Evolutionary conservation across 2,888 invertebrate species (phyloP).

Genomic region (Drosophila pseudotalamancana): DNA sequence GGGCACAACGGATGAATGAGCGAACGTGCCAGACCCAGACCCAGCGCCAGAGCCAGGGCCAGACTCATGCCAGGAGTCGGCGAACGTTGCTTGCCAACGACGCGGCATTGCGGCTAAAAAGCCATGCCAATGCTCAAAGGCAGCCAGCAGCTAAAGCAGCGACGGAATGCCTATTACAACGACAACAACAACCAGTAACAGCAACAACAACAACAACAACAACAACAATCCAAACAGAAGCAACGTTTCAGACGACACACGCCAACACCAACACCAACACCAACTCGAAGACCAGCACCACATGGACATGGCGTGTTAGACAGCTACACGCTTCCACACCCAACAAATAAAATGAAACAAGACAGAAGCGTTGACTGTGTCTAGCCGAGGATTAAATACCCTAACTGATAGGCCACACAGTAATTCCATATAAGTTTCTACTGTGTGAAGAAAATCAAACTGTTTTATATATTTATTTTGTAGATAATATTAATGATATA

Average conservation of each 20-base stretch:
- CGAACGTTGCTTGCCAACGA: conserved; percentile 56
- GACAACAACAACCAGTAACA: conserved; percentile 38
- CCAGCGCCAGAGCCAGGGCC: too few species aligned
- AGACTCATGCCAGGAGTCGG: conserved; percentile 34
- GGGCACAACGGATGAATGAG: conserved; percentile 68
- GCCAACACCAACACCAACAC: conserved; percentile 50
- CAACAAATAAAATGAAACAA: conserved; percentile 7
- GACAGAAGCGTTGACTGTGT: neutral
- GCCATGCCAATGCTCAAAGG: conserved; percentile 71
- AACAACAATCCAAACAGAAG: conserved; percentile 33
- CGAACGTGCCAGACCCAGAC: conserved; percentile 63
- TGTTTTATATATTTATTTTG: too few species aligned
- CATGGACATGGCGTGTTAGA: conserved; percentile 60
- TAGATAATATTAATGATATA: too few species aligned
- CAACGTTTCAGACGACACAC: conserved; percentile 53
- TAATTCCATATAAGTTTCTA: neutral
- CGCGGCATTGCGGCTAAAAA: conserved; percentile 76
- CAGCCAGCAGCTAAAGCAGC: conserved; percentile 58
- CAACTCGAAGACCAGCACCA: conserved; percentile 49
- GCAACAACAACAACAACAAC: conserved; percentile 32
- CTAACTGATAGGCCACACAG: neutral
- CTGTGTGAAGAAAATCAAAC: too few species aligned
- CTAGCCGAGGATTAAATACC: neutral
- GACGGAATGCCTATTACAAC: conserved; percentile 68
- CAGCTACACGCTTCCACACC: conserved; percentile 41